Evolutionary conservation across 2,888 invertebrate genomes (phyloP).

Genomic region (Mongoloraphidia duomilia): DNA sequence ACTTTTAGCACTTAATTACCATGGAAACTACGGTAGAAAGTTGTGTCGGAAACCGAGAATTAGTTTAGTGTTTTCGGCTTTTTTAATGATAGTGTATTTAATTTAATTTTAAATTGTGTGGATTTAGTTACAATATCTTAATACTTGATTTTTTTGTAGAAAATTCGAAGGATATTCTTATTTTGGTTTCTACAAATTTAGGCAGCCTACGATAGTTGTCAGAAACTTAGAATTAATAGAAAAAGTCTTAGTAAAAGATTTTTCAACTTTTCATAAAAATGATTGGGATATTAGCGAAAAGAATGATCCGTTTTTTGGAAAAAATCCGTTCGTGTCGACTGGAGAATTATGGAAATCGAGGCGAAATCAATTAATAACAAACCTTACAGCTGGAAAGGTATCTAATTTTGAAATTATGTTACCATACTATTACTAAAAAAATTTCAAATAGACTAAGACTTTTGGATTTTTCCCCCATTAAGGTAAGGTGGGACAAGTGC

Average conservation of each 20-base stretch:
- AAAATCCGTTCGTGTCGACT: conserved; percentile 27
- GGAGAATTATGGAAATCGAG: conserved; percentile 30
- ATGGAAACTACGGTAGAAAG: too few relatives aligned
- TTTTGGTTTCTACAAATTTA: conserved; percentile 22
- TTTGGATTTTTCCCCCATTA: too few relatives aligned
- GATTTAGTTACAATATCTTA: too few relatives aligned
- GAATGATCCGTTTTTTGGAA: conserved; percentile 27
- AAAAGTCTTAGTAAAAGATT: conserved; percentile 23
- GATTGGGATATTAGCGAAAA: conserved; percentile 22
- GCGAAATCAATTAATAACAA: conserved; percentile 30
- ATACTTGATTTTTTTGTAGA: conserved; percentile 1
- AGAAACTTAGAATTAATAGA: conserved; percentile 22
- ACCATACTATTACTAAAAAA: too few relatives aligned
- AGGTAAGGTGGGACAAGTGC: too few relatives aligned
- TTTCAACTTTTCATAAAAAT: conserved; percentile 18
- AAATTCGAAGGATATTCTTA: conserved; percentile 15
- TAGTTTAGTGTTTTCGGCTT: too few relatives aligned
- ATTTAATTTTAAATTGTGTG: neutral
- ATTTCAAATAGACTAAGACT: too few relatives aligned
- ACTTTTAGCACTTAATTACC: too few relatives aligned
- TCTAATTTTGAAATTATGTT: too few relatives aligned
- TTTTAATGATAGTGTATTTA: too few relatives aligned
- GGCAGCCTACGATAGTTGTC: conserved; percentile 19
- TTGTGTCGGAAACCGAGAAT: too few relatives aligned
- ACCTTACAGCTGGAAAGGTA: conserved; percentile 29